phyloP scores from a whole-genome alignment of 2,888 invertebrate species.

The Amorpha juglandis region DNA sequence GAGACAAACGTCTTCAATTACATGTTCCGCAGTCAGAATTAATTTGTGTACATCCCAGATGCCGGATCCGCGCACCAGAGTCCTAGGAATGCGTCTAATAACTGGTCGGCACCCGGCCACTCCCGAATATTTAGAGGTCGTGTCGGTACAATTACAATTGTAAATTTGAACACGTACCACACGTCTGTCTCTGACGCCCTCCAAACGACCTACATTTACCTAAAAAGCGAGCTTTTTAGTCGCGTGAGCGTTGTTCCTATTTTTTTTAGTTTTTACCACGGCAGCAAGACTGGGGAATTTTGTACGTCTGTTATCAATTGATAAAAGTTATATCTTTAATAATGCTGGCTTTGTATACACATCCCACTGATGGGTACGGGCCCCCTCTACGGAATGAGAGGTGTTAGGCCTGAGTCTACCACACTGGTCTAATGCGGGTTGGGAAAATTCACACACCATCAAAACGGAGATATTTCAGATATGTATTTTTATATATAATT shows the following conservation, averaged over 20 bases:
- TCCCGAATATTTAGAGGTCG: conserved; percentile 22
- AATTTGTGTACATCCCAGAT: neutral
- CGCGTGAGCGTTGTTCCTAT: conserved; percentile 5
- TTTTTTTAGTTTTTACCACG: conserved; percentile 9
- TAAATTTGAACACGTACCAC: conserved; percentile 53
- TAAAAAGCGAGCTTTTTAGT: conserved; percentile 33
- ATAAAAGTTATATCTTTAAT: no score
- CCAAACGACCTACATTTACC: conserved; percentile 45
- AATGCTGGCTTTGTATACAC: no score
- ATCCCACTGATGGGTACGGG: no score
- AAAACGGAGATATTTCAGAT: no score
- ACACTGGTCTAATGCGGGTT: no score
- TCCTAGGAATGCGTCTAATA: conserved; percentile 14
- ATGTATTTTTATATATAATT: neutral
- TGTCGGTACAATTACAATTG: conserved; percentile 37
- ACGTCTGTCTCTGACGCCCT: conserved; percentile 46
- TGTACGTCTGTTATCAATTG: neutral
- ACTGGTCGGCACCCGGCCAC: conserved; percentile 2
- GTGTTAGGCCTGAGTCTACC: no score
- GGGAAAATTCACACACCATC: no score
- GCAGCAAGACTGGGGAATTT: neutral
- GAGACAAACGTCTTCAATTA: neutral
- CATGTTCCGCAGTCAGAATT: neutral
- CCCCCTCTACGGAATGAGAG: no score
- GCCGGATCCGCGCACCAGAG: neutral